Evolutionary conservation across 2,888 invertebrate species (phyloP).

Genomic region (Escarpia spicata): DNA sequence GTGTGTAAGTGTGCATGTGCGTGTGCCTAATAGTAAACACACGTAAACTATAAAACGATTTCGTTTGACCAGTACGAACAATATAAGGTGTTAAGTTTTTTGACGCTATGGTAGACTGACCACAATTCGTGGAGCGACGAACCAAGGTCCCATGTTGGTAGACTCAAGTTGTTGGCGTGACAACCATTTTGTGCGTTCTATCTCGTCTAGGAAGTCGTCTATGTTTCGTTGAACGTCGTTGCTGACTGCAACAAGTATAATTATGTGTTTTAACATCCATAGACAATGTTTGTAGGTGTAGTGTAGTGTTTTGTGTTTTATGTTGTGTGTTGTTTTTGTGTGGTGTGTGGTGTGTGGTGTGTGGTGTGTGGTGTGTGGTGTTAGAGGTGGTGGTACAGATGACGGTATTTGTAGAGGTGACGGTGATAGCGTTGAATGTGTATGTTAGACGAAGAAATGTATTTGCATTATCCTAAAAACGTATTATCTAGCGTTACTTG

Average conservation of each 20-base stretch:
- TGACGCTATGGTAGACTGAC: background rate
- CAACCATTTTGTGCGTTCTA: constrained; percentile 25
- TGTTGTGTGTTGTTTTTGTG: background rate
- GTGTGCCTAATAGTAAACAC: background rate
- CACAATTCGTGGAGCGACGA: constrained; percentile 18
- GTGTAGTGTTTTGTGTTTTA: background rate
- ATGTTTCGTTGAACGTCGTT: constrained; percentile 1
- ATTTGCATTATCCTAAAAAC: too few relatives aligned
- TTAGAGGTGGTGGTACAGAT: background rate
- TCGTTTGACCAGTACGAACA: background rate
- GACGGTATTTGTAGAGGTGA: background rate
- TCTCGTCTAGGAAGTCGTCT: constrained; percentile 17
- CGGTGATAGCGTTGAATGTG: background rate
- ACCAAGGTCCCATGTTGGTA: background rate
- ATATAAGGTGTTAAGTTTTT: background rate
- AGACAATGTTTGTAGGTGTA: background rate
- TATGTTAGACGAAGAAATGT: too few relatives aligned
- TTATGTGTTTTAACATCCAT: background rate
- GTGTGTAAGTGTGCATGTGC: background rate
- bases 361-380: background rate
- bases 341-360: background rate
- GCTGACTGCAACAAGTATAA: background rate
- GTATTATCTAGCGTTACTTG: too few relatives aligned
- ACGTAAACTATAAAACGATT: too few relatives aligned
- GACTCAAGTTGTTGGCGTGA: constrained; percentile 20